Percentiles rank a stretch among this genome's conserved stretches.
Evolutionary conservation across 2,113 vertebrate genomes (phyloP).

Genomic region (Phoenicopterus ruber): DNA sequence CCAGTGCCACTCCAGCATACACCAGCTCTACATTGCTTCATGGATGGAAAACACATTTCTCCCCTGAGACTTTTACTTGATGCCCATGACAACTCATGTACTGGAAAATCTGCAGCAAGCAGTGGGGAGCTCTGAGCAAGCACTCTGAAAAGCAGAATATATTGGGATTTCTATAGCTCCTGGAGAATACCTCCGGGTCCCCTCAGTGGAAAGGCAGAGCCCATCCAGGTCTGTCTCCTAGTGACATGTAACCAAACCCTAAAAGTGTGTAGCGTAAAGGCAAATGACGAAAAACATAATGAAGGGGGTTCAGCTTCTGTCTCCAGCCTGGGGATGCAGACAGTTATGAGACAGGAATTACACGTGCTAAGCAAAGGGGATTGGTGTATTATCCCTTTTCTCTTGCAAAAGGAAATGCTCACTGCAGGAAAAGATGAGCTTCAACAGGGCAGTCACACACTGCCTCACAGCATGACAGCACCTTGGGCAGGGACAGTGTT

Average conservation of each 20-base stretch:
- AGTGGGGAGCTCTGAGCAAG: background rate
- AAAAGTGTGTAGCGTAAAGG: background rate
- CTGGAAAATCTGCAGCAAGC: background rate
- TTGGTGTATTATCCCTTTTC: background rate
- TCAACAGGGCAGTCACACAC: background rate
- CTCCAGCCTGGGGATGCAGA: background rate
- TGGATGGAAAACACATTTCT: background rate
- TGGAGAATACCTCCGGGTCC: background rate
- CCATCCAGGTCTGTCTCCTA: background rate
- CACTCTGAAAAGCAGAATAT: background rate
- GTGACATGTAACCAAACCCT: background rate
- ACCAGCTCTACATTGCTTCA: background rate
- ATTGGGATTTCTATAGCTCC: background rate
- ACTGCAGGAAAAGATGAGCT: background rate
- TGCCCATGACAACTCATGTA: background rate
- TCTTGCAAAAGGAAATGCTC: background rate
- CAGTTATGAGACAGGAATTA: background rate
- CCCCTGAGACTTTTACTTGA: background rate
- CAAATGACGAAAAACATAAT: background rate
- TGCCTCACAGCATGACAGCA: background rate
- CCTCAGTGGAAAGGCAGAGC: accelerated
- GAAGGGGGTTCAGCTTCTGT: background rate
- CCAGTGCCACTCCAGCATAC: background rate
- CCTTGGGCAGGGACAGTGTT: background rate
- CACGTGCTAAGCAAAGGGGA: background rate